Conservation (phyloP, 2,888 invertebrate species). For the Heliconius hortense region DNA sequence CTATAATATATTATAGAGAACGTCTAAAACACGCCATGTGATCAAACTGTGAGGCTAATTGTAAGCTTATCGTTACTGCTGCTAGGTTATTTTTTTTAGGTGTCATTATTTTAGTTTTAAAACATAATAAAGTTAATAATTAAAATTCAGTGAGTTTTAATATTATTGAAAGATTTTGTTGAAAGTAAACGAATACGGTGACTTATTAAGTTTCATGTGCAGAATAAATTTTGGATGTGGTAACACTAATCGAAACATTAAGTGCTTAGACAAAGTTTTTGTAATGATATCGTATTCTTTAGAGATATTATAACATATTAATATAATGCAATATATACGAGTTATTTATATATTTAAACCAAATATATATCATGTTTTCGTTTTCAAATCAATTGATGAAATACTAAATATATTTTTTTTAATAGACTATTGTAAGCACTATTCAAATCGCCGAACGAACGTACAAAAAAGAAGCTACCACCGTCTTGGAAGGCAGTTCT, state of each 20-base stretch:
- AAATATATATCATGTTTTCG: too few relatives aligned
- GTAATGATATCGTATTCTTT: conserved; percentile 7
- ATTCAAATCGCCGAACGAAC: too few relatives aligned
- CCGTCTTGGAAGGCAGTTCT: too few relatives aligned
- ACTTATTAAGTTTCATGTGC: not conserved
- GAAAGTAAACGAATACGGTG: not conserved
- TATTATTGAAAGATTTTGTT: not conserved
- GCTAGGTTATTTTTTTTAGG: not conserved
- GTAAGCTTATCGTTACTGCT: conserved; percentile 6
- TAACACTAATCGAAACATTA: not conserved
- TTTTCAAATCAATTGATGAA: too few relatives aligned
- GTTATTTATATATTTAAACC: too few relatives aligned
- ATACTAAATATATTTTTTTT: too few relatives aligned
- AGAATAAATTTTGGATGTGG: not conserved
- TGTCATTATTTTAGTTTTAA: conserved; percentile 5
- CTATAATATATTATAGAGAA: conserved; percentile 17
- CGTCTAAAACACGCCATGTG: conserved; percentile 23
- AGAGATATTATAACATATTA: not conserved
- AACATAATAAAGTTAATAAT: not conserved
- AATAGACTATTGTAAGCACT: too few relatives aligned
- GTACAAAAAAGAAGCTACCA: too few relatives aligned
- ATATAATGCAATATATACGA: not conserved
- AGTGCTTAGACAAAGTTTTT: not conserved
- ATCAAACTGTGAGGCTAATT: not conserved
- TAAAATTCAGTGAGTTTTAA: not conserved